These are phyloP conservation scores for Sarcophaga bullata DNA, from an alignment of 1,140 invertebrate species.

Conservation along the genomic window DNA sequence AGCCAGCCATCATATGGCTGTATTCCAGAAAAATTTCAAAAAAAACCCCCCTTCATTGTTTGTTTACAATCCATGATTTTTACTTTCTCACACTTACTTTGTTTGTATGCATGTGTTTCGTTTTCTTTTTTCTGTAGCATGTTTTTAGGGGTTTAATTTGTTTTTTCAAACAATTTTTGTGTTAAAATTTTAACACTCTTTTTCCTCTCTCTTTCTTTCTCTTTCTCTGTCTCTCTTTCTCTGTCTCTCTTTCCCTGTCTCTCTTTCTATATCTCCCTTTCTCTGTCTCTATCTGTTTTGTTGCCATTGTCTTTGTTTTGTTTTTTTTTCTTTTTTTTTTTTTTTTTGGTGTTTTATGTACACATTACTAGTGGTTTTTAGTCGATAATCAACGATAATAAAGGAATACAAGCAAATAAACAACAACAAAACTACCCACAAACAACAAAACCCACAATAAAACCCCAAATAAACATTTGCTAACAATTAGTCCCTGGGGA, in stretches of 20 bases:
- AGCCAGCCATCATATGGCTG: not conserved
- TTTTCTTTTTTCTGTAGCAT: not conserved
- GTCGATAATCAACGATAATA: conserved; percentile 10
- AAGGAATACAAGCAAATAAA: not conserved
- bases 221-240: not conserved
- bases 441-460: too few species aligned
- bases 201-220: too few species aligned
- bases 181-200: too few species aligned
- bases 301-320: not conserved
- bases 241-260: not conserved
- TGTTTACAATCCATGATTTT: too few species aligned
- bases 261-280: too few species aligned
- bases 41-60: too few species aligned
- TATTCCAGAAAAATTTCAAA: too few species aligned
- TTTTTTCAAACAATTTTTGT: too few species aligned
- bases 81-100: too few species aligned
- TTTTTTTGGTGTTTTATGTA: not conserved
- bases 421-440: too few species aligned
- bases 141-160: not conserved
- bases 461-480: not conserved
- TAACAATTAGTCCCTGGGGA: not conserved
- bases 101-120: too few species aligned
- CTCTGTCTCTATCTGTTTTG: not conserved
- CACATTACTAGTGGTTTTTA: conserved; percentile 13
- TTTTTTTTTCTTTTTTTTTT: not conserved